Evolutionary conservation across 2,113 vertebrate species (phyloP), one percentile per base, ranked within the genome.

Genomic region (Eclectus roratus): DNA sequence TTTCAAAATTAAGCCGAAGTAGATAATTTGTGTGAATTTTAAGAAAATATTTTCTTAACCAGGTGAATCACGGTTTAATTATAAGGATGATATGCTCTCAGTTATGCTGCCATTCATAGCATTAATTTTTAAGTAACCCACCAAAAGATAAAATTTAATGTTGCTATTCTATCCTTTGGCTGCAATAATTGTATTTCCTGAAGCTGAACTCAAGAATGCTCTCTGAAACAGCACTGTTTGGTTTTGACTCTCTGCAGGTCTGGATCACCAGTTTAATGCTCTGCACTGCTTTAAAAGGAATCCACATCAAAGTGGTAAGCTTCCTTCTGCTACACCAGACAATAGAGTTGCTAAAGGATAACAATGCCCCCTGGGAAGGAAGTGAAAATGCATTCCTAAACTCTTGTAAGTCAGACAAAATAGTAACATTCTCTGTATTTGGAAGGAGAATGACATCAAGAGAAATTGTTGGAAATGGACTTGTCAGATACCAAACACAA

Each of bases 281-380:
- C 80, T 94, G 23, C 20, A 4, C 55, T 78, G 39, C 52, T 93
- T 92, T 93, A 94, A 94, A 95, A 93, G 71, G 56, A 89, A 96
- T 76, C 83, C 61, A 82, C 85, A 95, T 96, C 68, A 93, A 94
- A 85, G 81, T 41, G 18, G 64, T 74, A 85, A 89, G 61, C 39
- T 97, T 93, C 91, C 73, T 95, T 97, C 87, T 96, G 78, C 72
- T 89, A 46, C 64, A 91, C 14, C 53, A 96, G 77, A 96, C 93
- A 96, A 96, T 68, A 88, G 80, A 95, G 79, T 74, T 97, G 82
- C 87, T 93, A 91, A 97, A 94, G 91, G 33, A 91, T 96, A 97
- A 97, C 91, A 97, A 93, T 92, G 77, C 63, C 92, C 55, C 87
- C 83, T 95, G 93, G 91, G 86, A 95, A 91, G 70, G 82, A 94